These are phyloP conservation scores for Globodera ellingtonae DNA, from an alignment of 1,140 invertebrate species.

Conservation along the genomic window DNA sequence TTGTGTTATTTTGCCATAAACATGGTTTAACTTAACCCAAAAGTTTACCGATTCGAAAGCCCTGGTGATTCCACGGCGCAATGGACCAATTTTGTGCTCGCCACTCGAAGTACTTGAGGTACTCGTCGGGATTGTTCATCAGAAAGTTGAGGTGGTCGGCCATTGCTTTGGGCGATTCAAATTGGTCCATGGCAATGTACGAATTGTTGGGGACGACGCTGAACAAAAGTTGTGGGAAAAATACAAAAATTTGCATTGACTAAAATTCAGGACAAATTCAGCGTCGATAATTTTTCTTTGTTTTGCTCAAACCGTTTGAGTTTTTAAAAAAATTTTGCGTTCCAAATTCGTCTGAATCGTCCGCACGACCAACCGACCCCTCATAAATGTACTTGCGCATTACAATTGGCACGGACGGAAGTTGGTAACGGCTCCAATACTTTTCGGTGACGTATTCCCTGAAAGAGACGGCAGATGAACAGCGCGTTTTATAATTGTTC, in stretches of 20 bases:
- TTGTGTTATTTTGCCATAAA: not conserved
- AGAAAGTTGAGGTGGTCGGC: constrained; percentile 38
- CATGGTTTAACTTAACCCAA: not conserved
- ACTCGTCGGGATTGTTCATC: constrained; percentile 42
- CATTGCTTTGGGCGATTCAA: constrained; percentile 36
- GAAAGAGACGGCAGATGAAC: not conserved
- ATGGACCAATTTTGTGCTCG: constrained; percentile 36
- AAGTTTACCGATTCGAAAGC: constrained; percentile 24
- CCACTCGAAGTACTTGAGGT: constrained; percentile 47
- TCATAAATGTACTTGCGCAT: constrained; percentile 43
- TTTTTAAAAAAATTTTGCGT: no score
- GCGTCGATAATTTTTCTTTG: no score
- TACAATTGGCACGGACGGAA: constrained; percentile 41
- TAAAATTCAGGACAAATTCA: not conserved
- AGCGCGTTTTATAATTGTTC: no score
- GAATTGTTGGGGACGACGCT: constrained; percentile 37
- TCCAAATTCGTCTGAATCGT: no score
- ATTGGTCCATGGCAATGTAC: constrained; percentile 51
- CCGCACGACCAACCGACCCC: not conserved
- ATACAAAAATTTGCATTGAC: constrained; percentile 11
- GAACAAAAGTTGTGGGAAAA: constrained; percentile 15
- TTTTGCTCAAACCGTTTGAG: no score
- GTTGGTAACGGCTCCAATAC: constrained; percentile 36
- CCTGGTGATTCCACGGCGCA: constrained; percentile 38
- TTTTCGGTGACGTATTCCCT: constrained; percentile 51